These are phyloP conservation scores for Theretra japonica DNA, from an alignment of 2,888 invertebrate species.

Conservation along the genomic window DNA sequence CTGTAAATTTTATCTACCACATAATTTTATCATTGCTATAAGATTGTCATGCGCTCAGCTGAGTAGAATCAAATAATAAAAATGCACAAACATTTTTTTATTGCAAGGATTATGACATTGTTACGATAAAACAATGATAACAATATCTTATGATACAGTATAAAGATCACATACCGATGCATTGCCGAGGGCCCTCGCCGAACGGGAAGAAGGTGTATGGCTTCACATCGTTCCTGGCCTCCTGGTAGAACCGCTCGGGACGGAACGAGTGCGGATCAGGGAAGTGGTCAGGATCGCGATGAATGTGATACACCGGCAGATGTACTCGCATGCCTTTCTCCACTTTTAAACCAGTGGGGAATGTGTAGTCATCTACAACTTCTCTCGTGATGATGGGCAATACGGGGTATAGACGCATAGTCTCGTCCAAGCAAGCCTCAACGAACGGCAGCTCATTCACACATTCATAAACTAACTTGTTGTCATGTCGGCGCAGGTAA, in stretches of 20 bases:
- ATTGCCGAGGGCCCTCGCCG: constrained; percentile 61
- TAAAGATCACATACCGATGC: constrained; percentile 55
- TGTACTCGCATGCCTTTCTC: constrained; percentile 57
- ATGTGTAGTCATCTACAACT: constrained; percentile 55
- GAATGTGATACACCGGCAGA: constrained; percentile 58
- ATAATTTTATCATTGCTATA: no score
- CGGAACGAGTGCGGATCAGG: constrained; percentile 55
- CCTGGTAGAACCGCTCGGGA: constrained; percentile 60
- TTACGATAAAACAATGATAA: no score
- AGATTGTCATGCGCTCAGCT: no score
- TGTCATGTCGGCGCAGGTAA: constrained; percentile 46
- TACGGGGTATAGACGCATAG: constrained; percentile 56
- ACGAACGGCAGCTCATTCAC: constrained; percentile 54
- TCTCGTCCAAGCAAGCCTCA: constrained; percentile 56
- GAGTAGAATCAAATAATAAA: no score
- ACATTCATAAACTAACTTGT: constrained; percentile 55
- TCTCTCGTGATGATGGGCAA: constrained; percentile 52
- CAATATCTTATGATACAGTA: neutral
- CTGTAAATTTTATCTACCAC: no score
- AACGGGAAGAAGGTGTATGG: constrained; percentile 60
- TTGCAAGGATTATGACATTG: no score
- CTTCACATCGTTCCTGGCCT: constrained; percentile 47
- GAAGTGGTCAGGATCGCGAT: constrained; percentile 54
- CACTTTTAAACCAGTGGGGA: constrained; percentile 56
- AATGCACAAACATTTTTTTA: no score